Evolutionary conservation across 2,888 invertebrate species (phyloP).

Genomic region (Phortica okadai): DNA sequence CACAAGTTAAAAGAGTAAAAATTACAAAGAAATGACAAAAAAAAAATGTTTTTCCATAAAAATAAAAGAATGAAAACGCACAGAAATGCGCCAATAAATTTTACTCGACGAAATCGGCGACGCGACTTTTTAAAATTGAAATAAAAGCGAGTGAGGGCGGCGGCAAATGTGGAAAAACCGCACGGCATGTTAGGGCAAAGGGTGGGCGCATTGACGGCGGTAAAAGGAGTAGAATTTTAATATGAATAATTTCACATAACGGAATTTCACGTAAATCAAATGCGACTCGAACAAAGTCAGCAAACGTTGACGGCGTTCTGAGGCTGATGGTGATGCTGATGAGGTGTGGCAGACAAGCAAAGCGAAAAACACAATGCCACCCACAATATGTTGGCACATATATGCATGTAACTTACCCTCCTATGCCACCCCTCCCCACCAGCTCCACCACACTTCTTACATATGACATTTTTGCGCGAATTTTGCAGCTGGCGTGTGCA

Average conservation of each 20-base stretch:
- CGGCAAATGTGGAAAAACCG: not conserved
- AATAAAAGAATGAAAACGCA: constrained; percentile 26
- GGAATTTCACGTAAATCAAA: constrained; percentile 69
- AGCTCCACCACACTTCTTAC: not conserved
- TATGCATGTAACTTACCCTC: not conserved
- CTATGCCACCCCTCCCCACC: not conserved
- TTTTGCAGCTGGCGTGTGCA: constrained; percentile 2
- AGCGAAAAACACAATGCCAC: constrained; percentile 10
- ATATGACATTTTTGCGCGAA: constrained; percentile 30
- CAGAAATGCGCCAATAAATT: constrained; percentile 33
- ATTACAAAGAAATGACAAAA: not conserved
- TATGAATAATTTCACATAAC: constrained; percentile 64
- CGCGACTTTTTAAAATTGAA: constrained; percentile 28
- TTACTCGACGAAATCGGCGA: constrained; percentile 18
- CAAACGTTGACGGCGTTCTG: not conserved
- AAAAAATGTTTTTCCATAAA: not conserved
- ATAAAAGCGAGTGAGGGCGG: constrained; percentile 4
- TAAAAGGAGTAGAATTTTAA: constrained; percentile 44
- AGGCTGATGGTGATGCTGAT: not conserved
- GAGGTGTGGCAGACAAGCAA: not conserved
- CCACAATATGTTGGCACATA: not conserved
- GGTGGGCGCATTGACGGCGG: not conserved
- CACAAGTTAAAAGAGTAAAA: constrained; percentile 18
- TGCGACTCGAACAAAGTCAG: constrained; percentile 46
- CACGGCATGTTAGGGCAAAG: not conserved